Base-by-base conservation (phyloP, 2,888 invertebrate species). In the Lasioglossum morio region DNA sequence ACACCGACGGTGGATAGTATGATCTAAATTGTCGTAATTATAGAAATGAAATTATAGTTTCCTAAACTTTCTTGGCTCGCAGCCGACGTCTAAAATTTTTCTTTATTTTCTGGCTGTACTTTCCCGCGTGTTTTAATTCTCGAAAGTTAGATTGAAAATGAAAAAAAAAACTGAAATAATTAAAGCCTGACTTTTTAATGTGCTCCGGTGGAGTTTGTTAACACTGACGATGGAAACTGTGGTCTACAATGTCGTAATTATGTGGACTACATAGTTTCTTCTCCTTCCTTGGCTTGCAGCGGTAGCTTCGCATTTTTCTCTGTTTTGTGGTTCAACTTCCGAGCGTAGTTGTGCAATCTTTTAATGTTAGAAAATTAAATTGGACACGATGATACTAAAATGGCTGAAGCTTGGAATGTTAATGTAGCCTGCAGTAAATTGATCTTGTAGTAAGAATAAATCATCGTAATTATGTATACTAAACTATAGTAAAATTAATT, bases 1-100 rank as follows among this genome's bases (percentile, higher is more conserved):
- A 57, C 57, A 57, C n/a, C 57, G 57, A 8, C 57, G 57, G 10
- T 0, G 8, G 57, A 57, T 1, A 57, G n/a, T 23, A 57, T 23
- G 57, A n/a, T 57, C n/a, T n/a, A 57, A 57, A 57, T n/a, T 57
- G n/a, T n/a, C 57, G 57, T 57, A 57, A 57, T 57, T 57, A 57
- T 57, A 12, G 10, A 57, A 57, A 57, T n/a, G 57, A 57, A 57
- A n/a, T 57, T n/a, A 57, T 57, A 57, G 57, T n/a, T 57, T n/a
- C 57, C n/a, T 57, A n/a, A 57, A 57, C n/a, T 57, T n/a, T 12
- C n/a, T 57, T 57, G 57, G 57, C 12, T 12, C 57, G 57, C 1
- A 4, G 57, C n/a, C 57, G 57, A n/a, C 57, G 57, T 57, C n/a
- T 57, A 10, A n/a, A 57, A n/a, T n/a, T 12, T n/a, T 57, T 57